These are phyloP conservation scores for Baryphthengus martii DNA, from an alignment of 2,113 vertebrate species.

Conservation along the genomic window DNA sequence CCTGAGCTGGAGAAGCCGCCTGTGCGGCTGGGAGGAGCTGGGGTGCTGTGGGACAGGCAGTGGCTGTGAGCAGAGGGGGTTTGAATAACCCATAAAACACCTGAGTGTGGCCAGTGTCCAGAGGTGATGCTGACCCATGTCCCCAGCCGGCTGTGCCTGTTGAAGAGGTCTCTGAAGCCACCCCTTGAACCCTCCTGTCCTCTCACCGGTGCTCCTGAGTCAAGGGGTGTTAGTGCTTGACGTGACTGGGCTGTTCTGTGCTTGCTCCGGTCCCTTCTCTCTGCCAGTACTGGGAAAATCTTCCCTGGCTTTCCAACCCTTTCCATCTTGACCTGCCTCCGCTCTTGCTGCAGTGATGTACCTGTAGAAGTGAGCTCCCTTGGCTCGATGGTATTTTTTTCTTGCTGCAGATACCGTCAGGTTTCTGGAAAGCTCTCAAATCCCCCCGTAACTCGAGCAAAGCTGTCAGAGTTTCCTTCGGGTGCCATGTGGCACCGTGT, in stretches of 20 bases:
- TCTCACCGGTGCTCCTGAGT: accelerated
- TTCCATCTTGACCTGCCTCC: accelerated
- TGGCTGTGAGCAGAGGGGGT: no score
- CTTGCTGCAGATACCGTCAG: background rate
- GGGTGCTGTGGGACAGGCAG: background rate
- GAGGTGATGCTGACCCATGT: background rate
- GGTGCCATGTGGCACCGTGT: background rate
- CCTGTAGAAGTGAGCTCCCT: background rate
- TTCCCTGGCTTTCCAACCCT: background rate
- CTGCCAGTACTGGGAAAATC: background rate
- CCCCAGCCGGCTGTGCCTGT: background rate
- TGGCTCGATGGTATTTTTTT: accelerated
- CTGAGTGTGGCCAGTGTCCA: background rate
- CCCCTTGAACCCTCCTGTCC: background rate
- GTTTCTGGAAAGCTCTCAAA: background rate
- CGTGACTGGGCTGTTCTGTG: background rate
- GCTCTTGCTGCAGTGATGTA: accelerated
- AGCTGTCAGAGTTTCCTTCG: background rate
- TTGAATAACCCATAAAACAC: background rate
- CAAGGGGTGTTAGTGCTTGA: background rate
- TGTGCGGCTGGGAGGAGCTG: background rate
- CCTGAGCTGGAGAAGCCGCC: accelerated
- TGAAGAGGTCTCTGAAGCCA: background rate
- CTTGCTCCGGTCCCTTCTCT: no score
- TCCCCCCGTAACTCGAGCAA: background rate